Evolutionary conservation across 2,888 invertebrate genomes (phyloP), one percentile per base, ranked within the genome.

Genomic region (Napeogenes sylphis): DNA sequence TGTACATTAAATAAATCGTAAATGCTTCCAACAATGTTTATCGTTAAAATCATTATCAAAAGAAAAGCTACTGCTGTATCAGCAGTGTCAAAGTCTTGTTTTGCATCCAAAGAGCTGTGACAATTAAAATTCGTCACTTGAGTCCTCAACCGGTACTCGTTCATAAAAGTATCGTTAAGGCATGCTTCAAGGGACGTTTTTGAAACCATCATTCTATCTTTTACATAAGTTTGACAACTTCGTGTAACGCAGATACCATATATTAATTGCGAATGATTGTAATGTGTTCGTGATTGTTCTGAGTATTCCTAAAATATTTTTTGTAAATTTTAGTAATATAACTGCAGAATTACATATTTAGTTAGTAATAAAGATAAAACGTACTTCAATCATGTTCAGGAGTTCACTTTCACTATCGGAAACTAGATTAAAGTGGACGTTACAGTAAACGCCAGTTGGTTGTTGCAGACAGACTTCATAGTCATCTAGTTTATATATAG

Each of bases 231-330:
- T 66, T 76, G 78, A 67, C 87, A 88, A 4, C 78, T 78, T 8
- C 64, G 71, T 5, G 78, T 79, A 0, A 84, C 79, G 67, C 87
- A 87, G 0, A 87, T 69, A 3, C 84, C 87, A 70, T 85, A 71
- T 59, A 85, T 83, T 68, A 87, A 75, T 75, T 82, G 77, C 33
- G 84, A 79, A 66, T 87, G 84, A 64, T 88, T 84, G 70, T 75
- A 87, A 70, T 87, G 87, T 68, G 83, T 85, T n/a, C 75, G 46
- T 65, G 64, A 77, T 60, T 82, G 70, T 2, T 76, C 79, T 54
- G 87, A 87, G 66, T 86, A 87, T 60, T 68, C 81, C 87, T 88
- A 6, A 68, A 57, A 58, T 45, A 63, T 14, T 14, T 45, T 59
- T 4, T 46, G 55, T 8, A 13, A 14, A 57, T 32, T 33, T 68